Evolutionary conservation across 2,888 invertebrate genomes (phyloP).

Genomic region (Sminthurides aquaticus): DNA sequence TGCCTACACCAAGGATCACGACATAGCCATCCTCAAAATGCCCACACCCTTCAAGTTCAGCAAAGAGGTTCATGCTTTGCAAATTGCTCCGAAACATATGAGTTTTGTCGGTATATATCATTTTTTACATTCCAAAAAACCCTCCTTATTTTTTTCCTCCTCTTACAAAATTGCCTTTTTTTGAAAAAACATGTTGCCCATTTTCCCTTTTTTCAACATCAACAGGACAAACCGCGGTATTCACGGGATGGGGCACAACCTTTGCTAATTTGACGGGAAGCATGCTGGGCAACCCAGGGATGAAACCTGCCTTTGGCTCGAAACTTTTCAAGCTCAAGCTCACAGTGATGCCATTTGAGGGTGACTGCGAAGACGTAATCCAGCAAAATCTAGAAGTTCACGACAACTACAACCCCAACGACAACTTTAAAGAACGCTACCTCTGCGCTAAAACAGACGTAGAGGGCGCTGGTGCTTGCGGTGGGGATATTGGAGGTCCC

Average conservation of each 20-base stretch:
- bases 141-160: no score
- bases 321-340: conserved; percentile 4
- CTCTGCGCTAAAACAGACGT: conserved; percentile 8
- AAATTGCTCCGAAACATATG: background rate
- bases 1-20: conserved; percentile 8
- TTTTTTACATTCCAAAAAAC: no score
- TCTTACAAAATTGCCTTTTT: no score
- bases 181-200: no score
- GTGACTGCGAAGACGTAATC: background rate
- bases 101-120: conserved; percentile 11
- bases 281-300: background rate
- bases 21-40: conserved; percentile 8
- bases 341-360: background rate
- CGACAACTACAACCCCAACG: conserved; percentile 1
- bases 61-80: conserved; percentile 2
- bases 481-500: conserved; percentile 11
- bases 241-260: conserved; percentile 18
- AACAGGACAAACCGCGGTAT: background rate
- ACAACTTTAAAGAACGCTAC: conserved; percentile 4
- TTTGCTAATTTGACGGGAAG: background rate
- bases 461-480: conserved; percentile 6
- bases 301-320: background rate
- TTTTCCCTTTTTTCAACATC: no score
- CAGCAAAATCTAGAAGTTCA: background rate
- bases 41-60: conserved; percentile 7